Percentiles rank a stretch among this genome's conserved stretches.
These are phyloP conservation scores for Pteropus alecto DNA, from an alignment of 2,113 vertebrate species.

Conservation along the genomic window DNA sequence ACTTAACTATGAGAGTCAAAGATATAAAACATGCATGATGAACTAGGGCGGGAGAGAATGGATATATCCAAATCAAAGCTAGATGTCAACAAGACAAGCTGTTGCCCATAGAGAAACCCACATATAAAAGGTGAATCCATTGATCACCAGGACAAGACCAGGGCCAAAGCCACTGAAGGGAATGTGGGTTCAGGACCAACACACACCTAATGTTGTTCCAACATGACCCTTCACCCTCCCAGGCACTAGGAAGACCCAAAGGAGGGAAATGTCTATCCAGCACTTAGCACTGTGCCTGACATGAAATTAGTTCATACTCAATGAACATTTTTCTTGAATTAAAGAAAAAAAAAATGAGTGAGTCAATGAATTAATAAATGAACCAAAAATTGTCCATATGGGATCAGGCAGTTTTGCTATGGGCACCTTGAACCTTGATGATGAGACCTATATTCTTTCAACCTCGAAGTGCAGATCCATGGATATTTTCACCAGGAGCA, in stretches of 20 bases:
- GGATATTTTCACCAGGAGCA: neutral
- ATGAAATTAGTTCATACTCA: neutral
- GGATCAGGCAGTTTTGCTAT: neutral
- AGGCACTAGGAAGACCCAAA: neutral
- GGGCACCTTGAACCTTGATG: neutral
- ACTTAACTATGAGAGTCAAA: neutral
- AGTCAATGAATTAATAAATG: neutral
- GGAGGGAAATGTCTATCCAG: neutral
- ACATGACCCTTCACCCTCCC: neutral
- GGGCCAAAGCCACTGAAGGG: neutral
- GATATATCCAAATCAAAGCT: neutral
- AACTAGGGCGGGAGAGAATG: neutral
- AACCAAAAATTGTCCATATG: neutral
- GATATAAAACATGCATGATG: neutral
- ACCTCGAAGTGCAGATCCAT: neutral
- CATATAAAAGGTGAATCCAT: neutral
- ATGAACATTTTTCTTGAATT: neutral
- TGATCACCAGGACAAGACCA: neutral
- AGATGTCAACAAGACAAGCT: neutral
- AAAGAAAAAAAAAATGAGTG: neutral
- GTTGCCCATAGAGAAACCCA: neutral
- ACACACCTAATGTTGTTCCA: no score
- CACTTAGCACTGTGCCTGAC: neutral
- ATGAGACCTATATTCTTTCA: neutral
- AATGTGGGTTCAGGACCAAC: neutral